Base-by-base conservation (phyloP, 2,113 vertebrate genomes). In the Syrmaticus mikado region DNA sequence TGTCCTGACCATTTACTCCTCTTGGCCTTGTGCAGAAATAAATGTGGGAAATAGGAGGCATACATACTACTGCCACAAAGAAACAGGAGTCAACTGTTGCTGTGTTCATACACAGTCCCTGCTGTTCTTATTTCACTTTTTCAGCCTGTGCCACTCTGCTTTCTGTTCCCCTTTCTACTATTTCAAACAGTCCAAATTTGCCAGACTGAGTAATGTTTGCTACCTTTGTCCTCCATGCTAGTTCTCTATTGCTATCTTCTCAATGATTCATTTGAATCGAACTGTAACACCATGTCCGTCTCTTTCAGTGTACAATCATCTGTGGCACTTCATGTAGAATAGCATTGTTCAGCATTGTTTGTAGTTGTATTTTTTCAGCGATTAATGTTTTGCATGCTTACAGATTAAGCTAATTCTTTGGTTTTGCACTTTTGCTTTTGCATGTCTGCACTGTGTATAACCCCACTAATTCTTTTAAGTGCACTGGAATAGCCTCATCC, bases 51-150 rank as follows among this genome's bases (percentile, higher is more conserved):
- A 87, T n/a, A 27, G 13, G 12, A 40, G 11, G 15, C 34, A 76
- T 67, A n/a, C n/a, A n/a, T n/a, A n/a, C n/a, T n/a, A n/a, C n/a
- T 10, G 36, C 10, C 13, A 8, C n/a, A 66, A 74, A 82, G 48
- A 62, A 10, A 80, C 5, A 66, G 66, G 13, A 0, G 0, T 17
- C 80, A 19, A 32, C 20, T 22, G 9, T 28, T 50, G 20, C 4
- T 41, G 14, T 18, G 16, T 16, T 73, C 0, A 0, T 12, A 6
- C 28, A 38, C 1, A 3, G 61, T 30, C 16, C 19, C 13, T 75
- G 18, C 4, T 6, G 32, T 77, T 71, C 36, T 36, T 67, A 34
- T 15, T 36, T 46, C 1, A 1, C 3, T 53, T 8, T 82, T 73
- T 77, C 40, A 46, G 19, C 11, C 91, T 89, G 64, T 41, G 4